These are phyloP conservation scores for Sorex fumeus DNA, from an alignment of 2,113 vertebrate genomes.

Conservation along the genomic window DNA sequence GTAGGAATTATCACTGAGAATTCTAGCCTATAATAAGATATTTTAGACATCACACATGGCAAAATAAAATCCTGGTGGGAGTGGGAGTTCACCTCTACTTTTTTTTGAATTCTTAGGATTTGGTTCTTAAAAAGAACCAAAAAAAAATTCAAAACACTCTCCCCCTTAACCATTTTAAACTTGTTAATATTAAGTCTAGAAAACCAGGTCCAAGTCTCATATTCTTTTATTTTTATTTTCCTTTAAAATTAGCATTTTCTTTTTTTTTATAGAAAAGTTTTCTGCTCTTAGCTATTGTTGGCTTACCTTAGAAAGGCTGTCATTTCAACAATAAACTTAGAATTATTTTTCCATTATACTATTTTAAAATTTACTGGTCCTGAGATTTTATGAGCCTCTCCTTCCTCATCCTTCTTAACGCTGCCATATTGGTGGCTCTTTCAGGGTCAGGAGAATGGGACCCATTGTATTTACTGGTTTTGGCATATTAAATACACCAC, in stretches of 20 bases:
- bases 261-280: background rate
- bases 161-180: constrained; percentile 22
- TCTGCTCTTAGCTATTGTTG: constrained; percentile 21
- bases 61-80: background rate
- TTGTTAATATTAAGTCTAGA: background rate
- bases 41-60: constrained; percentile 6
- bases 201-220: background rate
- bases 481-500: too few species aligned
- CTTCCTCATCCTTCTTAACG: too few species aligned
- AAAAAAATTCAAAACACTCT: too few species aligned
- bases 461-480: too few species aligned
- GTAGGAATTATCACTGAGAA: background rate
- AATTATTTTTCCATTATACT: constrained; percentile 23
- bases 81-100: too few species aligned
- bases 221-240: background rate
- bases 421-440: too few species aligned
- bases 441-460: too few species aligned
- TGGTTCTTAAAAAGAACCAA: too few species aligned
- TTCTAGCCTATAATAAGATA: background rate
- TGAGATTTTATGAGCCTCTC: too few species aligned
- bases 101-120: too few species aligned
- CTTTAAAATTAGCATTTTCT: constrained; percentile 9
- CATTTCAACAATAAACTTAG: constrained; percentile 2
- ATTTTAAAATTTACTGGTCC: constrained; percentile 26
- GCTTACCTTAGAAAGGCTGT: constrained; percentile 17